Conservation (phyloP, 2,113 vertebrate species). For the Passer montanus region DNA sequence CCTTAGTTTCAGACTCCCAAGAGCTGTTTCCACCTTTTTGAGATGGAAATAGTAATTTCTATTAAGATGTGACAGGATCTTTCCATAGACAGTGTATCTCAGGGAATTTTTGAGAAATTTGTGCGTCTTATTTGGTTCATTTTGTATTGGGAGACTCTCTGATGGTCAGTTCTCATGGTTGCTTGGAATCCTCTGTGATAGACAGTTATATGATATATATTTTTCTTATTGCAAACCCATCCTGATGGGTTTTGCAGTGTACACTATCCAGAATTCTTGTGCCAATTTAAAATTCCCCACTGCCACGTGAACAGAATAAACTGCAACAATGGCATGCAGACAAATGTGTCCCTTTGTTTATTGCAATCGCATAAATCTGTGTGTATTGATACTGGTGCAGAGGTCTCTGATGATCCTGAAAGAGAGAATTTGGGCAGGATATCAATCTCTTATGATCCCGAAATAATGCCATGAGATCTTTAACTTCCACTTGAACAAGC, state of each 20-base stretch:
- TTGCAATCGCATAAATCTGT: neutral
- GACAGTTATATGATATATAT: neutral
- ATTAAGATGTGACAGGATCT: neutral
- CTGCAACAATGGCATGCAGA: conserved; percentile 17
- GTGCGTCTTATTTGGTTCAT: neutral
- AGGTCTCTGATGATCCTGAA: conserved; percentile 23
- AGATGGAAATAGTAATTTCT: neutral
- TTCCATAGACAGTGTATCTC: neutral
- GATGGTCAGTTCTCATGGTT: neutral
- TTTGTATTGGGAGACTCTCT: neutral
- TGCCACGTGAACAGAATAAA: conserved; percentile 12
- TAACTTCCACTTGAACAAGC: conserved; percentile 69
- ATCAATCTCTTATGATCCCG: conserved; percentile 32
- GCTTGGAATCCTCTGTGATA: neutral
- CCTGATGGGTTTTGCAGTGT: neutral
- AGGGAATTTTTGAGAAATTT: neutral
- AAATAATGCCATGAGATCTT: conserved; percentile 52
- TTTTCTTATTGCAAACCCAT: neutral
- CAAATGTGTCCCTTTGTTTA: conserved; percentile 21
- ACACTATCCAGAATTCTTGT: neutral
- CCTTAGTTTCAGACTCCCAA: neutral
- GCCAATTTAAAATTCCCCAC: neutral
- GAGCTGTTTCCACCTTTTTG: neutral
- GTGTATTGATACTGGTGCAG: conserved; percentile 6
- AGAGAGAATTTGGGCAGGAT: conserved; percentile 20